A percentile compares a stretch with the other conserved stretches of the same genome.
These are phyloP conservation scores for Numenius arquata DNA, from an alignment of 2,113 vertebrate species.

Conservation along the genomic window DNA sequence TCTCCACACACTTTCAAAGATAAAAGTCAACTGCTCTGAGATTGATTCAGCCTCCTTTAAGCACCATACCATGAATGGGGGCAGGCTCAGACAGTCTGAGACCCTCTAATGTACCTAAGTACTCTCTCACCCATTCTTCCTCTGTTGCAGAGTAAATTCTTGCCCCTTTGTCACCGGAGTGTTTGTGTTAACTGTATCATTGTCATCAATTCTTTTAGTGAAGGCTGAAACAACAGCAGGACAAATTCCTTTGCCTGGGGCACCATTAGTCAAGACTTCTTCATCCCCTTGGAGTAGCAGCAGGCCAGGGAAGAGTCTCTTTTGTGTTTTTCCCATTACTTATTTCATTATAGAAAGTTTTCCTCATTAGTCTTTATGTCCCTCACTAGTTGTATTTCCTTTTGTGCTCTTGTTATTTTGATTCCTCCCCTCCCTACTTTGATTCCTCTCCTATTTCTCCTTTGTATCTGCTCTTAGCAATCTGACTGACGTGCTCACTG, in stretches of 20 bases:
- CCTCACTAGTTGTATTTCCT: neutral
- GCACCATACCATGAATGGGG: neutral
- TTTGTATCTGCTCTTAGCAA: neutral
- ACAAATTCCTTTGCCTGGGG: neutral
- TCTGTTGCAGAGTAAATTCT: neutral
- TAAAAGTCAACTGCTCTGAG: neutral
- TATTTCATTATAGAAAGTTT: neutral
- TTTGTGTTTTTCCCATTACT: neutral
- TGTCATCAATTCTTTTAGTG: neutral
- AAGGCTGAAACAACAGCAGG: neutral
- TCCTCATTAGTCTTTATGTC: neutral
- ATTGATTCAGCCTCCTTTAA: neutral
- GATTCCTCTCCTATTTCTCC: neutral
- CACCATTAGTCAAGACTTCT: neutral
- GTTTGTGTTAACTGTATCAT: neutral
- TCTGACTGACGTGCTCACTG: neutral
- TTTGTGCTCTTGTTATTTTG: neutral
- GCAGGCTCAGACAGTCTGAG: slow-evolving; percentile 2
- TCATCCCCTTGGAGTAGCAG: neutral
- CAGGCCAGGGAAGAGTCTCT: neutral
- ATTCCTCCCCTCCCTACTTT: neutral
- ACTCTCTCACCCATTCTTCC: neutral
- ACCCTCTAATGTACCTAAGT: neutral
- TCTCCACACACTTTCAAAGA: neutral
- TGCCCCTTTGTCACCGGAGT: neutral